Conservation (phyloP, 2,888 invertebrate species). For the Rotaria sp. region DNA sequence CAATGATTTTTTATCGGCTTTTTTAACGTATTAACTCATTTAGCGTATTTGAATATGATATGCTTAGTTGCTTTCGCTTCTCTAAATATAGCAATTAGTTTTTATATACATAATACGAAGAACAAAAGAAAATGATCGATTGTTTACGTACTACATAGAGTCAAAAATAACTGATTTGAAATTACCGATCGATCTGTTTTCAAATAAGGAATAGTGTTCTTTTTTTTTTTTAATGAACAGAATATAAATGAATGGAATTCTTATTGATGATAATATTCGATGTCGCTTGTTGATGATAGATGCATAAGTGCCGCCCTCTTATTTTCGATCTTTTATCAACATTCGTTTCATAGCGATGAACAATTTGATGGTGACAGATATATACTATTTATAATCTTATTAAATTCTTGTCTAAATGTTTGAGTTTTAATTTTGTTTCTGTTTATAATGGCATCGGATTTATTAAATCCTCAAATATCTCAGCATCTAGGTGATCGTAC, state of each 20-base stretch:
- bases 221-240: no score
- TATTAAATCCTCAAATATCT: background rate
- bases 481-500: slow-evolving; percentile 30
- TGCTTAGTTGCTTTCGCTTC: no score
- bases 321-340: background rate
- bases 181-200: no score
- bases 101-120: no score
- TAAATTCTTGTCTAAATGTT: background rate
- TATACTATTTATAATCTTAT: background rate
- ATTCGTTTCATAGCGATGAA: slow-evolving; percentile 11
- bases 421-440: background rate
- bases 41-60: no score
- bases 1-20: background rate
- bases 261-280: background rate
- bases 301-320: background rate
- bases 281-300: background rate
- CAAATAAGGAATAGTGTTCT: no score
- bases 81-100: no score
- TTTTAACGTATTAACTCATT: no score
- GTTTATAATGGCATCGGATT: background rate
- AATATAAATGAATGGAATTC: background rate
- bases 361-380: background rate
- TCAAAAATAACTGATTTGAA: no score
- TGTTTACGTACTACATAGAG: no score
- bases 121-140: no score